These are phyloP conservation scores for Leucophora obtusa DNA, from an alignment of 2,888 invertebrate species.

Conservation along the genomic window DNA sequence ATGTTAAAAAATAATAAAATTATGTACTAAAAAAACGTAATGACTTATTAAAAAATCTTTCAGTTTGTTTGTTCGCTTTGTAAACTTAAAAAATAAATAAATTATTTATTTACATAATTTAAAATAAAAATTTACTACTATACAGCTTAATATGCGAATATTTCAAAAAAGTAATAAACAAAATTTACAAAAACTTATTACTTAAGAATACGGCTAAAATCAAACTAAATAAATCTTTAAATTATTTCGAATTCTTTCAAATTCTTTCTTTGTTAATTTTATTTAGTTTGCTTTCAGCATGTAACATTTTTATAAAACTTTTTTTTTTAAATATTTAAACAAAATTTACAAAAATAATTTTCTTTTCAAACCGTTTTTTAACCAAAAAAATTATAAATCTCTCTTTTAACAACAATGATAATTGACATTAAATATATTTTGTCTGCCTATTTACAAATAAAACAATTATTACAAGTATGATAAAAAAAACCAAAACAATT, in stretches of 20 bases:
- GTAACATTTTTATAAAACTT: too few species aligned
- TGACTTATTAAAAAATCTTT: conserved; percentile 49
- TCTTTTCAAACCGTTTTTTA: neutral
- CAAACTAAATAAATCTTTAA: too few species aligned
- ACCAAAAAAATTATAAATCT: neutral
- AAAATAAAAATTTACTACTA: conserved; percentile 34
- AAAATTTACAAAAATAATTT: conserved; percentile 15
- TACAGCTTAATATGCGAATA: conserved; percentile 18
- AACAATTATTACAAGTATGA: conserved; percentile 4
- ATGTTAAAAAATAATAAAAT: conserved; percentile 18
- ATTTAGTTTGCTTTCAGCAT: too few species aligned
- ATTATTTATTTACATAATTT: neutral
- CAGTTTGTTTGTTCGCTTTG: conserved; percentile 43
- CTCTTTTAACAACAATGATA: conserved; percentile 55
- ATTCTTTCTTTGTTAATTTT: too few species aligned
- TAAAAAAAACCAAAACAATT: conserved; percentile 1
- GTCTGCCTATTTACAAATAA: conserved; percentile 36
- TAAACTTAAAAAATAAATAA: conserved; percentile 48
- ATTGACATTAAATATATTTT: conserved; percentile 53
- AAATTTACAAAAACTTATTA: neutral
- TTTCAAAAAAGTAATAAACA: neutral
- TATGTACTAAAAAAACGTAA: conserved; percentile 17
- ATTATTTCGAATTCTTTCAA: too few species aligned
- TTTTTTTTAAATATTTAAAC: conserved; percentile 1
- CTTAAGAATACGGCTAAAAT: too few species aligned